Evolutionary conservation across 2,888 invertebrate genomes (phyloP).

Genomic region (Amiota mariae): DNA sequence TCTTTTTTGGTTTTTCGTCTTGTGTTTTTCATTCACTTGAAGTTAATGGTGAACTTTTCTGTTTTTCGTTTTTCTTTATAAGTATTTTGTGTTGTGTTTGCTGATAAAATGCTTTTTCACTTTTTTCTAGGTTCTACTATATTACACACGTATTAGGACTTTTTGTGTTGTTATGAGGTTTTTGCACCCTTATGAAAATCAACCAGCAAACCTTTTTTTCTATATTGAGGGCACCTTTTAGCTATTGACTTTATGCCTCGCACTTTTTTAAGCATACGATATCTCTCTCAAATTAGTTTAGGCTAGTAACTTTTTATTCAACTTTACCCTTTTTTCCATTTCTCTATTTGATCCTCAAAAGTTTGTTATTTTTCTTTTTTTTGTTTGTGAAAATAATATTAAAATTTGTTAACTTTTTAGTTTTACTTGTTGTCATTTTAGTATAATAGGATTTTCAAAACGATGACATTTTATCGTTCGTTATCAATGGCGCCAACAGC

Average conservation of each 20-base stretch:
- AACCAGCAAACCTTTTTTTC: too few species aligned
- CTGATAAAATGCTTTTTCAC: background rate
- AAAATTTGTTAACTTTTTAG: background rate
- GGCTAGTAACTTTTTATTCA: background rate
- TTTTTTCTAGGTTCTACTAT: background rate
- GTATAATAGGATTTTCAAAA: background rate
- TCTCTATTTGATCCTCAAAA: background rate
- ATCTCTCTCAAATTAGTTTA: constrained; percentile 1
- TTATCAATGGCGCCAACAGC: background rate
- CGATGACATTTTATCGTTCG: background rate
- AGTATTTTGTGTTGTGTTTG: constrained; percentile 16
- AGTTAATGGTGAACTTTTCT: background rate
- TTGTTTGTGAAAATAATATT: background rate
- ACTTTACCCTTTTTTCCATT: background rate
- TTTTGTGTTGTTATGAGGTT: too few species aligned
- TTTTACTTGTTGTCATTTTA: constrained; percentile 5
- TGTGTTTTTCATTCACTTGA: too few species aligned
- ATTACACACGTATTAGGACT: too few species aligned
- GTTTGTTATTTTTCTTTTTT: background rate
- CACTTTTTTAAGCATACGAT: background rate
- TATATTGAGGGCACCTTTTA: background rate
- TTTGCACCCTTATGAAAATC: too few species aligned
- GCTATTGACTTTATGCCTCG: background rate
- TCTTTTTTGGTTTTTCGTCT: too few species aligned
- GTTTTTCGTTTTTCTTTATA: background rate